Base-by-base conservation (phyloP, 2,797 vertebrate genomes). In the Scyliorhinus canicula region DNA sequence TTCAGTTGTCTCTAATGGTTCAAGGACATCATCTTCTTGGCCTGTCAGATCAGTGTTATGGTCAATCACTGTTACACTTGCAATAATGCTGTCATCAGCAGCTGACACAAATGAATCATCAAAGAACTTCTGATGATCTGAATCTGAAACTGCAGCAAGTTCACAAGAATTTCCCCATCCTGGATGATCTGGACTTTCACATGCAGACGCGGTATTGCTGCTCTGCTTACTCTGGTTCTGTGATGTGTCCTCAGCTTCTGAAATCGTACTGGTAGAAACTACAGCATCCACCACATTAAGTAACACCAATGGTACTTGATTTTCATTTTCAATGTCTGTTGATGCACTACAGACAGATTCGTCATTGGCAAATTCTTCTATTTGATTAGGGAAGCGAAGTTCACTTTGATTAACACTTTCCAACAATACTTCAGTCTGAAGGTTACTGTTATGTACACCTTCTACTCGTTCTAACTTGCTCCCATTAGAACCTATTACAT, bases 81-180 rank as follows among this genome's bases (percentile, higher is more conserved):
- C 40, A 69, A 67, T 50, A 47, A 93, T 69, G 44, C 44, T 71
- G 71, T 69, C 91, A 69, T 14, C 88, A 52, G 96, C 95, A 1
- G 84, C 0, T 9, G 95, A 95, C 28, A 9, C 0, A 0, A 60
- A 16, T 0, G 96, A 95, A 0, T 96, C 57, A 19, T 96, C 95
- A 95, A 95, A 95, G 19, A 60, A 0, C 31, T 94, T 94, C 67
- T 28, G 93, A 28, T 74, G 14, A 94, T 94, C 93, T n/a, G 67
- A 50, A 94, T 74, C 31, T 50, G 31, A 94, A 52, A 88, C 50
- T 55, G 47, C 85, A 88, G 28, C 31, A 4, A 35, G 35, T n/a
- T 88, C 93, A 74, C 93, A 74, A 31, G 67, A 74, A 21, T 24
- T 44, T 3, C 21, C 57, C 57, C n/a, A 65, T 65, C 57, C n/a